Evolutionary conservation across 2,888 invertebrate species (phyloP).

Genomic region (Lochmaea capreae): DNA sequence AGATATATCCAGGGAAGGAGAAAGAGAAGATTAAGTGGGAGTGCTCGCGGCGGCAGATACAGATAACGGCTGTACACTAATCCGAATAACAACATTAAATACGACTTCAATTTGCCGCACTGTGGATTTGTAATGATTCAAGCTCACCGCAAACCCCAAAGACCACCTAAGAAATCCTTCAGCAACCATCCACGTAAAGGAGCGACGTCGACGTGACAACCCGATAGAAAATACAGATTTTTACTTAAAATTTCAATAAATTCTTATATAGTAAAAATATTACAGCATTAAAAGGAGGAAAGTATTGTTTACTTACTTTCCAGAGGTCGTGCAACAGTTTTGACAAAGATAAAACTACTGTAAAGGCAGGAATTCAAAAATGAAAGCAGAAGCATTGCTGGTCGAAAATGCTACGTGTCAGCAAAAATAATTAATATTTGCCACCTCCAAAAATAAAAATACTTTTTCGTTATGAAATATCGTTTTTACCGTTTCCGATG

Average conservation of each 20-base stretch:
- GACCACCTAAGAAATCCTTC: slow-evolving; percentile 55
- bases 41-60: slow-evolving; percentile 64
- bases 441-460: too few relatives aligned
- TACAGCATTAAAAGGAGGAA: too few relatives aligned
- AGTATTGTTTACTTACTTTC: too few relatives aligned
- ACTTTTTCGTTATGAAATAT: not conserved
- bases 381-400: too few relatives aligned
- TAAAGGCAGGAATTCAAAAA: too few relatives aligned
- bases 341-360: too few relatives aligned
- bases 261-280: not conserved
- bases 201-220: slow-evolving; percentile 10
- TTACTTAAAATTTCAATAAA: not conserved
- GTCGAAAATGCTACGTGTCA: too few relatives aligned
- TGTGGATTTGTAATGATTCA: slow-evolving; percentile 66
- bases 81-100: slow-evolving; percentile 69
- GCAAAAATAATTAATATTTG: too few relatives aligned
- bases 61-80: slow-evolving; percentile 65
- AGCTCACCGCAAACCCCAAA: slow-evolving; percentile 60
- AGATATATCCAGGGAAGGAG: slow-evolving; percentile 35
- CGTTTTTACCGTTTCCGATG: not conserved
- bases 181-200: slow-evolving; percentile 27
- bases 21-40: slow-evolving; percentile 62
- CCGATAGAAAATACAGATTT: not conserved
- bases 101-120: slow-evolving; percentile 69
- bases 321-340: too few relatives aligned